Conservation (phyloP, 2,888 invertebrate species). For the Sthenelais limicola region DNA sequence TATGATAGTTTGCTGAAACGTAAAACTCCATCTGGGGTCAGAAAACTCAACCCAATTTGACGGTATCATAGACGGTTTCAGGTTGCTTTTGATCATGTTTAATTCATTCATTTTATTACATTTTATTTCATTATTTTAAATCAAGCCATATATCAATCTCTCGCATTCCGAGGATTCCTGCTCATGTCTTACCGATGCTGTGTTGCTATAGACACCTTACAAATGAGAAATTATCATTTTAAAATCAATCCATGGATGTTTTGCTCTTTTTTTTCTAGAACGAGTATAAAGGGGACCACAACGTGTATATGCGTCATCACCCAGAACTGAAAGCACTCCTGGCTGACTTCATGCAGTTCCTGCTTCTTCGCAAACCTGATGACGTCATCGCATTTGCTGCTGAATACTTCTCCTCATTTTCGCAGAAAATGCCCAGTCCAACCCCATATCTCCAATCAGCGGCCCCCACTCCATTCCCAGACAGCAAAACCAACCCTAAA, state of each 20-base stretch:
- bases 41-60: too few relatives aligned
- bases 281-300: conserved; percentile 69
- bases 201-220: too few relatives aligned
- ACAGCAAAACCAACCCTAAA: conserved; percentile 25
- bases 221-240: too few relatives aligned
- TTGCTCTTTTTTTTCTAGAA: conserved; percentile 58
- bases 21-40: too few relatives aligned
- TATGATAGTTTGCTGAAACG: too few relatives aligned
- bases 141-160: too few relatives aligned
- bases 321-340: conserved; percentile 70
- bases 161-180: too few relatives aligned
- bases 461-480: conserved; percentile 35
- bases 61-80: too few relatives aligned
- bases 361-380: conserved; percentile 71
- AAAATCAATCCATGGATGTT: not conserved
- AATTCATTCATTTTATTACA: too few relatives aligned
- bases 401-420: conserved; percentile 68
- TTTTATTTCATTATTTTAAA: too few relatives aligned
- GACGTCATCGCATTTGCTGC: conserved; percentile 70
- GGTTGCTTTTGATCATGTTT: too few relatives aligned
- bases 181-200: too few relatives aligned
- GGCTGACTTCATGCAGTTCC: conserved; percentile 71
- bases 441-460: conserved; percentile 39
- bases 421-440: conserved; percentile 30
- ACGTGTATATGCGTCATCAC: conserved; percentile 68